Conservation (phyloP, 2,113 vertebrate genomes). For the Lichenostomus cassidix region DNA sequence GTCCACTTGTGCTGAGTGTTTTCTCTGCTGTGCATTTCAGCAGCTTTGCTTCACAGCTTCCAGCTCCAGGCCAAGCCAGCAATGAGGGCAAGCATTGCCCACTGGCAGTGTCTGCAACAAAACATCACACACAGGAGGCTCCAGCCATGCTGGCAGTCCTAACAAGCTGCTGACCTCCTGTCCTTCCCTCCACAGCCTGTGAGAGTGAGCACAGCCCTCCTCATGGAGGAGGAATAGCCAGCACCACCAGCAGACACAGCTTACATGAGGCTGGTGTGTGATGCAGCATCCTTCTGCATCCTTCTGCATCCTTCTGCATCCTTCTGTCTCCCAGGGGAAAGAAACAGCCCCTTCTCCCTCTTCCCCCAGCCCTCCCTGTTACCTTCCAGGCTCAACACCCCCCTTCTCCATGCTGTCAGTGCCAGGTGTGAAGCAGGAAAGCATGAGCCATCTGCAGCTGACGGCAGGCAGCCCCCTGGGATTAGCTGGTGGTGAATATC, state of each 20-base stretch:
- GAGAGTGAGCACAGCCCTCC: neutral
- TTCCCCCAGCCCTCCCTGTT: neutral
- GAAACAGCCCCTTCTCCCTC: neutral
- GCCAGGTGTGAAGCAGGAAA: neutral
- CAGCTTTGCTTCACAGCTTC: neutral
- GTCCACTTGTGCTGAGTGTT: neutral
- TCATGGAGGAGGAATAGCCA: neutral
- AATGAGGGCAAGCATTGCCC: neutral
- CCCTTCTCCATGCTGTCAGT: neutral
- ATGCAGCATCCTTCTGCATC: neutral
- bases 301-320: neutral
- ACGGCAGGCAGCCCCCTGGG: neutral
- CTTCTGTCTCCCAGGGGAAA: neutral
- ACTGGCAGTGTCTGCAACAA: neutral
- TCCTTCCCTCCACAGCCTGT: neutral
- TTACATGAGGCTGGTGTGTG: neutral
- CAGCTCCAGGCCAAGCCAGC: neutral
- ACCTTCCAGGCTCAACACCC: neutral
- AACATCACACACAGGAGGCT: neutral
- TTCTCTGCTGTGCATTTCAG: neutral
- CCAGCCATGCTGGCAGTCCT: neutral
- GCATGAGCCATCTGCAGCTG: constrained; percentile 1
- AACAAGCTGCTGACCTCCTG: neutral
- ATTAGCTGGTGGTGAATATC: neutral
- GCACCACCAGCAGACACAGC: neutral